Conservation (phyloP, 2,888 invertebrate species). For the Halictus ligatus region DNA sequence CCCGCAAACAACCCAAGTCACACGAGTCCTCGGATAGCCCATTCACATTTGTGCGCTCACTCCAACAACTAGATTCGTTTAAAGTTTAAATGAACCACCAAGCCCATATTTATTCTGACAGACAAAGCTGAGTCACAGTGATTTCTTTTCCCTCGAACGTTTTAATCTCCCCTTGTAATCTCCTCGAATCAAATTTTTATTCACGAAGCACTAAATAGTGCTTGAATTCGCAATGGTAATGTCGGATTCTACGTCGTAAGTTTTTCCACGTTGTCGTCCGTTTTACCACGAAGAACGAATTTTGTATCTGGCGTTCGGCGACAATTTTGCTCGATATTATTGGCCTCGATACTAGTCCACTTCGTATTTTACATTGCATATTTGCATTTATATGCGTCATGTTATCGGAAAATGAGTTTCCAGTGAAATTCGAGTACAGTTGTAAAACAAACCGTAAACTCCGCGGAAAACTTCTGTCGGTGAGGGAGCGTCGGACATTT, state of each 20-base stretch:
- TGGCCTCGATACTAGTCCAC: background rate
- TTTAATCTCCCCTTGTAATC: background rate
- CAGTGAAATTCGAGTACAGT: background rate
- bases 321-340: background rate
- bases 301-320: background rate
- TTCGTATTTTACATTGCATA: background rate
- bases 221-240: background rate
- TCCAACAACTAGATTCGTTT: too few species aligned
- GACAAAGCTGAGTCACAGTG: too few species aligned
- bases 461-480: background rate
- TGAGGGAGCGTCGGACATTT: background rate
- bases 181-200: background rate
- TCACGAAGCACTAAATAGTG: background rate
- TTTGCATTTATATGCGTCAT: background rate
- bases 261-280: background rate
- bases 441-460: conserved; percentile 3
- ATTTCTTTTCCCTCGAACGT: too few species aligned
- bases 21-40: too few species aligned
- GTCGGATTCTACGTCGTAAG: background rate
- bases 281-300: background rate
- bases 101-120: too few species aligned
- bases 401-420: background rate
- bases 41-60: too few species aligned
- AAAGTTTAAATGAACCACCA: too few species aligned
- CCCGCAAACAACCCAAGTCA: too few species aligned